Base-by-base conservation (phyloP, 2,888 invertebrate genomes). In the Hyposoter didymator region DNA sequence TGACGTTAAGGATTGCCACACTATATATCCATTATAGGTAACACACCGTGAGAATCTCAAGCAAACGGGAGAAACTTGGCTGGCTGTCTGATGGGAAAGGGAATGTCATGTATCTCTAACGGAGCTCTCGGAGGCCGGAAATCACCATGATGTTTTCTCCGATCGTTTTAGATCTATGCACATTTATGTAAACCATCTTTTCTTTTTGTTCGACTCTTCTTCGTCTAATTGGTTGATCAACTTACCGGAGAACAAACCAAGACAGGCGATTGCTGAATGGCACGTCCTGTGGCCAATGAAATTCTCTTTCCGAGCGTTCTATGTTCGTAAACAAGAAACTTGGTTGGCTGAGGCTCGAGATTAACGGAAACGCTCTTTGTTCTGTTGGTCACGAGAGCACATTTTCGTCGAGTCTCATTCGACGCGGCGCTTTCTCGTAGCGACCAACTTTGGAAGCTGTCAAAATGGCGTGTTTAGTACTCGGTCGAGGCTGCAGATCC, bases 11-110 rank as follows among this genome's bases (percentile, higher is more conserved):
- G 66, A 81, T 81, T 43, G 67, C 66, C 52, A 76, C 78, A 66
- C 84, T 78, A 82, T 52, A 59, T 59, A 59, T 14, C 67, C 62
- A 74, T 82, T 49, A 81, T 78, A 82, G 80, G 84, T 78, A 69
- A 62, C 45, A 62, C 72, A 76, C 49, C 78, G 81, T 78, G 84
- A 72, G 84, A 80, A 80, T 52, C 66, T 78, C 7, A 67, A 66
- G 70, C 52, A 76, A 84, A 81, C 35, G 70, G 84, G 55, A 78
- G 80, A 67, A 84, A 80, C 67, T 22, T 59, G 28, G 28, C 59
- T 28, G 67, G 32, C 49, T 35, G 70, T 17, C 75, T 39, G 78
- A 62, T 78, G 84, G 84, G 73, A 39, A 59, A 72, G 72, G 81
- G 78, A 69, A 76, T 52, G 52, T 62, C 75, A 64, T 62, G 35